Conservation (phyloP, 2,888 invertebrate species). For the Platyscelio sp. region DNA sequence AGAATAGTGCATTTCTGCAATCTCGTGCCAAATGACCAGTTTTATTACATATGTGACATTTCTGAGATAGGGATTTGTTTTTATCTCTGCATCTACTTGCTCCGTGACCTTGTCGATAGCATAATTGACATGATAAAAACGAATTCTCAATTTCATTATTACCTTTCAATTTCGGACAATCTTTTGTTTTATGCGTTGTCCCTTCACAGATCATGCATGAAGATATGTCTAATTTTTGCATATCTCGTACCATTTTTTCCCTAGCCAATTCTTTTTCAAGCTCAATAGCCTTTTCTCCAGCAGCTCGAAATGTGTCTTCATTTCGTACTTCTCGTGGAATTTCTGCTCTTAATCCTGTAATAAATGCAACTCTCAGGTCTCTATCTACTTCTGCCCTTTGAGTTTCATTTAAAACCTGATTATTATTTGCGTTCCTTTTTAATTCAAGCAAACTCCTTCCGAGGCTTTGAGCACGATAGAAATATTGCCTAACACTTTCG, state of each 20-base stretch:
- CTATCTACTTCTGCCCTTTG: neutral
- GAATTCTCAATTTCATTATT: too few species aligned
- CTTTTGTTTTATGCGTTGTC: neutral
- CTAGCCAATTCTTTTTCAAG: neutral
- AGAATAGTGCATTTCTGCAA: neutral
- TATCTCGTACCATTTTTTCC: neutral
- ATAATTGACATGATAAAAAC: conserved; percentile 21
- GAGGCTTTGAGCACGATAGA: neutral
- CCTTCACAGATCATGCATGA: neutral
- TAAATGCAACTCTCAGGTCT: neutral
- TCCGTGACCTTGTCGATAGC: neutral
- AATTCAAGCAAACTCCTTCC: neutral
- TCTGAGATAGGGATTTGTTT: neutral
- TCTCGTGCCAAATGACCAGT: neutral
- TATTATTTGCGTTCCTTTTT: neutral
- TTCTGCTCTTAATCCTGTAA: neutral
- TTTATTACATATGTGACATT: neutral
- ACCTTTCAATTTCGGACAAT: too few species aligned
- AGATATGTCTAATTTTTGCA: neutral
- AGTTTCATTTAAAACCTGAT: neutral
- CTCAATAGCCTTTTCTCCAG: neutral
- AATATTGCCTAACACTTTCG: neutral
- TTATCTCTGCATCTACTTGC: neutral
- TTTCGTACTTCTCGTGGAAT: neutral
- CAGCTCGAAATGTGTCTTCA: neutral